Evolutionary conservation across 2,797 vertebrate genomes (phyloP).

Genomic region (Holocentrus rufus): DNA sequence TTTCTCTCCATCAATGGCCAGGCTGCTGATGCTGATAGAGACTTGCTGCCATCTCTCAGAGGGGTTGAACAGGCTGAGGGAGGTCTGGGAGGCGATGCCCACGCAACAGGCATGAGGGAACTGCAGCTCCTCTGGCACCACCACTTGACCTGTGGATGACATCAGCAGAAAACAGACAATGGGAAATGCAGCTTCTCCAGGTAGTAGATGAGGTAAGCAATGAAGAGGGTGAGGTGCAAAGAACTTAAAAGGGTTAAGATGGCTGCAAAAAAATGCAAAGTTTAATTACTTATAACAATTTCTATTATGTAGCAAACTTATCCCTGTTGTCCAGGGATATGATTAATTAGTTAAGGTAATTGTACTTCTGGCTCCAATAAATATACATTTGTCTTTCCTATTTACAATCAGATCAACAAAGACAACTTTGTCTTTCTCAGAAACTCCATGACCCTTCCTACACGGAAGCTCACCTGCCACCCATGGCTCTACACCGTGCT

Average conservation of each 20-base stretch:
- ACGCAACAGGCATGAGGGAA: constrained; percentile 94
- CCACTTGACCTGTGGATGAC: constrained; percentile 81
- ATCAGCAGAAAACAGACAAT: background rate
- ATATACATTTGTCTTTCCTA: no score
- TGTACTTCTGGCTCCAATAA: no score
- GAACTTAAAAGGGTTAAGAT: background rate
- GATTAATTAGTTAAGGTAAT: no score
- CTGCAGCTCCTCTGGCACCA: constrained; percentile 91
- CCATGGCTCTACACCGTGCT: constrained; percentile 75
- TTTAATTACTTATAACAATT: background rate
- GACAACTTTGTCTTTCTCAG: background rate
- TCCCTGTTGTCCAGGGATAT: no score
- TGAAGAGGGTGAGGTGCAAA: background rate
- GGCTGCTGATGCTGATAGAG: constrained; percentile 82
- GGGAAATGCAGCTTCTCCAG: background rate
- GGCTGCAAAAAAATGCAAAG: background rate
- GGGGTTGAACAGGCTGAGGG: constrained; percentile 91
- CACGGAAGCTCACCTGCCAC: constrained; percentile 77
- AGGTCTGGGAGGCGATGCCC: constrained; percentile 92
- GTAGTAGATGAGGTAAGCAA: background rate
- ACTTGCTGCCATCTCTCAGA: constrained; percentile 94
- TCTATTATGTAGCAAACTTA: no score
- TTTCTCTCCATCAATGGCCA: constrained; percentile 92
- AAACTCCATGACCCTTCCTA: constrained; percentile 65
- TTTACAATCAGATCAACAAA: no score